These are phyloP conservation scores for Arrhopalites spinosus DNA, from an alignment of 2,888 invertebrate genomes.

Conservation along the genomic window DNA sequence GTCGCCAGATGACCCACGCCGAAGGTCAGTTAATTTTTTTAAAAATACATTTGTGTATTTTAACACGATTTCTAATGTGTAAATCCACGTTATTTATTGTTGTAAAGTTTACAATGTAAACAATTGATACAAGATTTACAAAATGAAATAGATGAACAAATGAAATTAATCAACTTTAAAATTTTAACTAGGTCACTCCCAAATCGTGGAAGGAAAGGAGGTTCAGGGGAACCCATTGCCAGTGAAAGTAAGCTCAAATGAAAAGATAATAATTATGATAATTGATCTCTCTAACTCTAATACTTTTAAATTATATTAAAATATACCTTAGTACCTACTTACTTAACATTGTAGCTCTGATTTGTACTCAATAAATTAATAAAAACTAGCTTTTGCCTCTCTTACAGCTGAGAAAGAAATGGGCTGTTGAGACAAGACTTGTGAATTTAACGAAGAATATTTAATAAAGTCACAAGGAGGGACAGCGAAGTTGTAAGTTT, in stretches of 20 bases:
- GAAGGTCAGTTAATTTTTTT: no score
- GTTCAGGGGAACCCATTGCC: conserved; percentile 50
- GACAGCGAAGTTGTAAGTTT: conserved; percentile 11
- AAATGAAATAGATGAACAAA: no score
- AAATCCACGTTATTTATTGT: no score
- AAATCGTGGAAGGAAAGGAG: conserved; percentile 45
- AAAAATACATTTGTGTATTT: no score
- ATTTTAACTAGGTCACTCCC: conserved; percentile 44
- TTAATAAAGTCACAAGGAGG: conserved; percentile 32
- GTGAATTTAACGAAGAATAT: conserved; percentile 15
- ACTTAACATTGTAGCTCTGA: no score
- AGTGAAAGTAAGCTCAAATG: conserved; percentile 48
- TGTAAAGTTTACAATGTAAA: no score
- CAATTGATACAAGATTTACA: no score
- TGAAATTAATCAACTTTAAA: no score
- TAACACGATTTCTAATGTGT: no score
- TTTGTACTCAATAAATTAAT: no score
- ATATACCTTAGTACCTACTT: no score
- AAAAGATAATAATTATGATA: not conserved
- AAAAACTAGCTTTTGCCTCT: conserved; percentile 5
- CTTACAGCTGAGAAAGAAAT: conserved; percentile 38
- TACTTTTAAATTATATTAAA: no score
- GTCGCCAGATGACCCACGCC: conserved; percentile 47
- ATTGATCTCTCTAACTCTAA: conserved; percentile 14
- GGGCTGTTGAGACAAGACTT: conserved; percentile 36